phyloP scores from a whole-genome alignment of 2,888 invertebrate genomes.

The Pharmacophagus antenor region DNA sequence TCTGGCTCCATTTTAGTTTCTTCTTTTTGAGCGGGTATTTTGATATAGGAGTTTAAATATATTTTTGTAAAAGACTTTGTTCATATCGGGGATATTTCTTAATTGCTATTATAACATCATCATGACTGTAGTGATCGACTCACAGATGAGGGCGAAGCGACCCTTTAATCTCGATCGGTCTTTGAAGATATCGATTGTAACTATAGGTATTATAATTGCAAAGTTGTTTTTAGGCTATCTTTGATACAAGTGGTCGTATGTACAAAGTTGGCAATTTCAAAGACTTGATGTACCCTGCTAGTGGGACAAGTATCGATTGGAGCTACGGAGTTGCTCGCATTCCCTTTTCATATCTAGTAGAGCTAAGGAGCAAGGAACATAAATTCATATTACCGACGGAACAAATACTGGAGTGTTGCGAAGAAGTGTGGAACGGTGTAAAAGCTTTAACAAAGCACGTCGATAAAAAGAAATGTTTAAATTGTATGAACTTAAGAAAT shows the following conservation, averaged over 20 bases:
- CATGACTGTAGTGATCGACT: no score
- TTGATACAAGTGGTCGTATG: slow-evolving; percentile 62
- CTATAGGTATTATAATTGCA: background rate
- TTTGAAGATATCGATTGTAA: no score
- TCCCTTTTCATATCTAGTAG: slow-evolving; percentile 68
- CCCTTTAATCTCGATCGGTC: no score
- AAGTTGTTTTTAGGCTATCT: slow-evolving; percentile 58
- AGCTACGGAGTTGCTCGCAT: slow-evolving; percentile 69
- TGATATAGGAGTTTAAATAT: background rate
- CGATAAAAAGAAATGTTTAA: slow-evolving; percentile 56
- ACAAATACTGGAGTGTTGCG: slow-evolving; percentile 62
- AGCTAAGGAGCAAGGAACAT: slow-evolving; percentile 61
- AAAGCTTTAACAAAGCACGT: slow-evolving; percentile 59
- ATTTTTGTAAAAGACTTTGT: background rate
- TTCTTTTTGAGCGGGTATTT: background rate
- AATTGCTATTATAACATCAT: background rate
- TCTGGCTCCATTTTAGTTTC: no score
- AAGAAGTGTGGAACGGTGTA: slow-evolving; percentile 57
- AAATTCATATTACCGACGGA: slow-evolving; percentile 60
- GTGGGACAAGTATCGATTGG: slow-evolving; percentile 74
- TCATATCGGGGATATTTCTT: no score
- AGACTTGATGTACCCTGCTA: slow-evolving; percentile 69
- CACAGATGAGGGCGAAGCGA: no score
- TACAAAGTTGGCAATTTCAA: slow-evolving; percentile 74
- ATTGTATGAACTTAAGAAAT: slow-evolving; percentile 43